Conservation (phyloP, 2,113 vertebrate species). For the Sylvilagus bachmani region DNA sequence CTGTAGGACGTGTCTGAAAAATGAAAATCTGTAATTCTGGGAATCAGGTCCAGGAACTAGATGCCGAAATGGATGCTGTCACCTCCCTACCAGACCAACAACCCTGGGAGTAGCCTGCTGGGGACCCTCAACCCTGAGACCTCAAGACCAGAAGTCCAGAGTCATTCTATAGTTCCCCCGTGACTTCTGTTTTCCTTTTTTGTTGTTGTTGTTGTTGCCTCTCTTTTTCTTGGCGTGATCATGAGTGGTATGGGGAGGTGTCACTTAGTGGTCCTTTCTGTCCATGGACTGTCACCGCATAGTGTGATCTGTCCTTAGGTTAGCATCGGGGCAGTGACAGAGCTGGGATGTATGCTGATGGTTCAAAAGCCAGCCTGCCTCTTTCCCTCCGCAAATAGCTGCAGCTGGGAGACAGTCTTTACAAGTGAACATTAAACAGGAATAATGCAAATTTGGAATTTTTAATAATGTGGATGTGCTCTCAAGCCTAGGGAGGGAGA, state of each 20-base stretch:
- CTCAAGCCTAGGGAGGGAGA: background rate
- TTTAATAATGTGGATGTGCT: conserved; percentile 35
- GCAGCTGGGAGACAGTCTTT: conserved; percentile 33
- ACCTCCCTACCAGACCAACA: background rate
- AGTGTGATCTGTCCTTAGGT: conserved; percentile 27
- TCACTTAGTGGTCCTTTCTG: background rate
- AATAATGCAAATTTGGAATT: conserved; percentile 41
- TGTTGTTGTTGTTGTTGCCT: background rate
- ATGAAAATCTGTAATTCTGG: background rate
- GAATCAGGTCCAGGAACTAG: background rate
- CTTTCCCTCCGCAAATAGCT: conserved; percentile 39
- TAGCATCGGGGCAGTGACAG: background rate
- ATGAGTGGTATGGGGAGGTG: background rate
- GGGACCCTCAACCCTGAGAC: background rate
- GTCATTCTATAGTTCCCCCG: background rate
- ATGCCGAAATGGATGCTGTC: background rate
- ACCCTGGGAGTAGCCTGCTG: background rate
- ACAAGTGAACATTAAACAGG: conserved; percentile 19
- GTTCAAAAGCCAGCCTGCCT: background rate
- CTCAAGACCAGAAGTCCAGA: background rate
- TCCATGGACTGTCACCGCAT: background rate
- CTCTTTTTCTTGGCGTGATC: background rate
- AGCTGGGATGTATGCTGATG: background rate
- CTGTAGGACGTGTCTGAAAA: conserved; percentile 43
- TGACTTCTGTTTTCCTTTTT: background rate